Evolutionary conservation across 2,113 vertebrate genomes (phyloP).

Genomic region (Uropsilus gracilis): DNA sequence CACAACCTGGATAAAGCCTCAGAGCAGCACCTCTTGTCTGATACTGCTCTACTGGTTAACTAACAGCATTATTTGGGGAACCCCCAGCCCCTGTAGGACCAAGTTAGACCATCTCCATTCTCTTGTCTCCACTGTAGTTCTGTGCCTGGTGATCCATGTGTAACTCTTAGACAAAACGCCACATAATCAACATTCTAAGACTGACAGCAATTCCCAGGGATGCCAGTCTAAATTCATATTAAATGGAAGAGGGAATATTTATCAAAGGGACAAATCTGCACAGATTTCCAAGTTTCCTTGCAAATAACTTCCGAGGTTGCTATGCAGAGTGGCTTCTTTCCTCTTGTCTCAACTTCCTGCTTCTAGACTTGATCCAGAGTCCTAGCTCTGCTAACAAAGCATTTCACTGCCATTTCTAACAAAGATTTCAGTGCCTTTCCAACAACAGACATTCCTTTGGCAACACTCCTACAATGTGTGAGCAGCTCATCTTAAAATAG

Average conservation of each 20-base stretch:
- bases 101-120: neutral
- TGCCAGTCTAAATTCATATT: neutral
- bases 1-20: neutral
- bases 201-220: neutral
- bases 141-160: neutral
- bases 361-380: neutral
- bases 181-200: neutral
- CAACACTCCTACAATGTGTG: slow-evolving; percentile 19
- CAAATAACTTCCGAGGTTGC: neutral
- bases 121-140: neutral
- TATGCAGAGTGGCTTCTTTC: neutral
- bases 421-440: neutral
- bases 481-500: slow-evolving; percentile 46
- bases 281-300: neutral
- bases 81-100: neutral
- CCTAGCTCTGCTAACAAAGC: neutral
- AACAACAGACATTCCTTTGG: slow-evolving; percentile 35
- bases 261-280: neutral
- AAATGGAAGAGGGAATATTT: slow-evolving; percentile 26
- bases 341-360: neutral
- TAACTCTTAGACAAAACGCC: neutral
- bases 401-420: too few species aligned
- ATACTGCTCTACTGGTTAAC: neutral
- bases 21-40: neutral
- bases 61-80: neutral